Conservation (phyloP, 2,113 vertebrate genomes). For the Charina bottae region DNA sequence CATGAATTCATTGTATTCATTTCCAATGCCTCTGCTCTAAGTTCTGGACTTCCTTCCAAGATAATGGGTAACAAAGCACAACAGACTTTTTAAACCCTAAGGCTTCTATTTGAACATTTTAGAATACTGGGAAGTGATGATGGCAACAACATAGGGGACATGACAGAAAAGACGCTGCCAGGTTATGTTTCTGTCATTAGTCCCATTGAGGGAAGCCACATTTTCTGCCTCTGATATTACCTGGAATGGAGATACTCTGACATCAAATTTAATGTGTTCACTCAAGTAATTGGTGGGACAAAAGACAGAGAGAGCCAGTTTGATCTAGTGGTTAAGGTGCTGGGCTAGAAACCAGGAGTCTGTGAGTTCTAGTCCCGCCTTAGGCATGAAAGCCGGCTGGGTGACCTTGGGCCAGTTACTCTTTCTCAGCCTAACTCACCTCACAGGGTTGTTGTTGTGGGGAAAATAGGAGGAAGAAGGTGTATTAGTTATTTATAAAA, state of each 20-base stretch:
- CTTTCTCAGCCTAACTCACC: no score
- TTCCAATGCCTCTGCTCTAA: neutral
- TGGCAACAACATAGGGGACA: neutral
- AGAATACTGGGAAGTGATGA: neutral
- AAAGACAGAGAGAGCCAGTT: neutral
- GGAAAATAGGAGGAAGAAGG: no score
- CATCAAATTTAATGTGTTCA: neutral
- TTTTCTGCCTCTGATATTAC: neutral
- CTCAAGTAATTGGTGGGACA: neutral
- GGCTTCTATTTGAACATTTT: neutral
- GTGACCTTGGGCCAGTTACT: no score
- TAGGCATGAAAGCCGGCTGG: no score
- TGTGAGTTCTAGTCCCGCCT: no score
- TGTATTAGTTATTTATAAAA: no score
- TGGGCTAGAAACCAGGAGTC: no score
- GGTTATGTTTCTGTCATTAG: neutral
- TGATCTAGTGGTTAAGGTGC: no score
- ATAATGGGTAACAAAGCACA: neutral
- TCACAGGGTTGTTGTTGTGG: no score
- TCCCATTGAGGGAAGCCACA: neutral
- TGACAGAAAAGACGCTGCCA: neutral
- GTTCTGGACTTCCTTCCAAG: neutral
- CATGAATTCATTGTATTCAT: neutral
- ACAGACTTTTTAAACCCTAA: neutral
- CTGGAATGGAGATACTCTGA: neutral